phyloP scores from a whole-genome alignment of 1,140 invertebrate species.

The Spodoptera litura region DNA sequence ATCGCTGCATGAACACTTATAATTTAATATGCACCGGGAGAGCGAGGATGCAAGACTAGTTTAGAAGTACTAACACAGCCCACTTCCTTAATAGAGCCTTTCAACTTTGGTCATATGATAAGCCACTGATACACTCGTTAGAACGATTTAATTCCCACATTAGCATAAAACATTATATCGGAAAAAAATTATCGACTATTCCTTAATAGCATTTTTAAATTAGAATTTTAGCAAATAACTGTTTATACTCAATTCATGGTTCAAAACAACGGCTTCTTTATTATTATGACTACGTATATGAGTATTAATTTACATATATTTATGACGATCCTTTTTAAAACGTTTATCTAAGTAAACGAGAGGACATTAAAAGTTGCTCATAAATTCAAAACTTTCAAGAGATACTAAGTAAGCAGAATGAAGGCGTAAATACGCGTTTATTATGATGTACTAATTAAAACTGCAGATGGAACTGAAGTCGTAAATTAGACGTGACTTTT shows the following conservation, averaged over 20 bases:
- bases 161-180: conserved; percentile 2
- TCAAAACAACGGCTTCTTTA: conserved; percentile 20
- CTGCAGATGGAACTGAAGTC: conserved; percentile 31
- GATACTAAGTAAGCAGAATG: conserved; percentile 12
- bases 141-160: background rate
- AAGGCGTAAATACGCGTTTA: conserved; percentile 12
- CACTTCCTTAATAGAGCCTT: conserved; percentile 29
- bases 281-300: conserved; percentile 11
- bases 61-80: conserved; percentile 29
- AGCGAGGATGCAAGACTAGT: conserved; percentile 26
- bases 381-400: background rate
- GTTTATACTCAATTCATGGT: conserved; percentile 9
- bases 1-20: background rate
- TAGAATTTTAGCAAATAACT: conserved; percentile 32
- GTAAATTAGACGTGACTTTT: conserved; percentile 34
- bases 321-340: background rate
- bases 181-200: background rate
- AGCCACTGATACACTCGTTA: conserved; percentile 2
- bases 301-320: conserved; percentile 13
- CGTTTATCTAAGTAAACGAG: conserved; percentile 11
- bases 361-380: background rate
- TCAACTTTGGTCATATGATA: conserved; percentile 32
- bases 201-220: conserved; percentile 7
- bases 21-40: background rate
- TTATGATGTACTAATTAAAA: conserved; percentile 34